Conservation (phyloP, 2,113 vertebrate genomes). For the Psittacara wagleri region DNA sequence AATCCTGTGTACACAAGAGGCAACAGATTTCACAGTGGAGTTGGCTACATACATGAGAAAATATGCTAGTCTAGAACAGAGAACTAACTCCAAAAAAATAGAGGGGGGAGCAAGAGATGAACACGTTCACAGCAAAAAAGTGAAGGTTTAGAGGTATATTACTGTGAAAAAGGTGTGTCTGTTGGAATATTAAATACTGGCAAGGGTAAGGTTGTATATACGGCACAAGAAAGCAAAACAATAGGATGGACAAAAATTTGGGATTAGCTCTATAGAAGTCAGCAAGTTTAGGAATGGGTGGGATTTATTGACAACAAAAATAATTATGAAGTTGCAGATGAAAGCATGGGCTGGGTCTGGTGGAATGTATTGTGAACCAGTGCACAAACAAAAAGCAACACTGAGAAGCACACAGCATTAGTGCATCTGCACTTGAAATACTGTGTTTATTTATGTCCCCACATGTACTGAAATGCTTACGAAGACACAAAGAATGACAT, state of each 20-base stretch:
- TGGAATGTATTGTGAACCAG: not conserved
- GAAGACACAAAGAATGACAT: not conserved
- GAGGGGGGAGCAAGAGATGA: not conserved
- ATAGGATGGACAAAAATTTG: not conserved
- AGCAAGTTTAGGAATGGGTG: not conserved
- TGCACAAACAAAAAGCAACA: not conserved
- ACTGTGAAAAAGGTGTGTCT: not conserved
- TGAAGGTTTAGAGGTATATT: not conserved
- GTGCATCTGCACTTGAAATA: not conserved
- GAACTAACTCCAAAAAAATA: not conserved
- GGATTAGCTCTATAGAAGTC: not conserved
- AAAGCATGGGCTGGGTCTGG: not conserved
- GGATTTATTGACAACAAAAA: not conserved
- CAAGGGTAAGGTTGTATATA: not conserved
- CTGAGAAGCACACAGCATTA: rapidly evolving
- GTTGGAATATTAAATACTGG: not conserved
- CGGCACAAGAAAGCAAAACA: not conserved
- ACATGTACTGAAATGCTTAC: not conserved
- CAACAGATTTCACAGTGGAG: not conserved
- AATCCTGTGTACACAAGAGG: not conserved
- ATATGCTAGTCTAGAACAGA: not conserved
- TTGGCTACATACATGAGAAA: not conserved
- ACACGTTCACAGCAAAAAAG: not conserved
- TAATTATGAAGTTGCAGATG: not conserved
- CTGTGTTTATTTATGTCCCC: not conserved